Evolutionary conservation across 2,113 vertebrate genomes (phyloP), one percentile per base, ranked within the genome.

Genomic region (Orthochromis malagaraziensis): DNA sequence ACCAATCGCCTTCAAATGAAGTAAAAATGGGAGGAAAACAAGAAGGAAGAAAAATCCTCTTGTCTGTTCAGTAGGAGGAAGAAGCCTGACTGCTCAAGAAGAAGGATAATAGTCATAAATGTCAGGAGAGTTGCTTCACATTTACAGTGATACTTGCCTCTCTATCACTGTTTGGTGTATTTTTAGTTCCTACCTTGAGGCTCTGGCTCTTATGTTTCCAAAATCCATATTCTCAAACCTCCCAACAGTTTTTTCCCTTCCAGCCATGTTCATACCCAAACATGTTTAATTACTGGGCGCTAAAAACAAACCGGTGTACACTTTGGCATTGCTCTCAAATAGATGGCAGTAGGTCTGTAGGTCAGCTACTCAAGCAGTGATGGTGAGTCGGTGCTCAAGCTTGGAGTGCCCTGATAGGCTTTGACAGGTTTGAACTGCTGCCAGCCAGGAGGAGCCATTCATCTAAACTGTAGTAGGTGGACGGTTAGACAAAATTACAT

Each of bases 321-420:
- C 80, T 47, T 17, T 79, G 58, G 11, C 65, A 40, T 63, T 35
- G 7, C 58, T 87, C 79, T 77, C 88, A 89, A 84, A 81, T 54
- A 82, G 86, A 70, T 73, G 88, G 77, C 75, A 89, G 90, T 93
- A 79, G 94, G 94, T 95, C 92, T 94, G 94, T 94, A 85, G 95
- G 94, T 96, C 94, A 94, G 83, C 75, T 54, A 29, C 86, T 84
- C 89, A 79, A 68, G 82, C 87, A 75, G 87, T 45, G 91, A 86
- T 84, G 83, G 79, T 14, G 79, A 92, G 86, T 77, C 51, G 13
- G 75, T 54, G 54, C 86, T 94, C 90, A 84, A n/a, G 57, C 82
- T 87, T 73, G 5, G 26, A 45, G 77, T 57, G 84, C 63, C 45
- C 91, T 94, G 91, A 95, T 93, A 9, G 90, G 81, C 55, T 88